Evolutionary conservation across 1,140 invertebrate species (phyloP), one percentile per base, ranked within the genome.

Genomic region (Ridgeia piscesae): DNA sequence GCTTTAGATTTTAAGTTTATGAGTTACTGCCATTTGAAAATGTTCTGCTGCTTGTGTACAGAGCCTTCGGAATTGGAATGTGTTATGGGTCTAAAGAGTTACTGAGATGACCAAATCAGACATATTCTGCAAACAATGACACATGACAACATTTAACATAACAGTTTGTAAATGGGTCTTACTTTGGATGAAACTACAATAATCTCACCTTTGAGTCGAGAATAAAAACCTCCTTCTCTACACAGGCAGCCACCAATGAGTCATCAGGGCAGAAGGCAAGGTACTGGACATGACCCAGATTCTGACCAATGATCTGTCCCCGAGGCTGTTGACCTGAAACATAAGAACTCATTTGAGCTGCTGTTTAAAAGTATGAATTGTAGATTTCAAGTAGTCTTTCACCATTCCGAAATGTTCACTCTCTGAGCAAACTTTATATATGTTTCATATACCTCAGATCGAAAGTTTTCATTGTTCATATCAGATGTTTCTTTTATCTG

Each of bases 211-310:
- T 91, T 11, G 91, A 33, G 27, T 92, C 91, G 1, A 94, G 91
- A 89, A 95, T 88, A 88, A 92, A 88, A 33, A 94, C 93, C 0
- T 93, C 91, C 17, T 89, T 89, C 88, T 93, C 93, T 34, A 91
- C 92, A 92, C 94, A 94, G 11, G 93, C 91, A 33, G 94, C 94
- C 33, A 95, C 93, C 2, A 93, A 58, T 1, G 89, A 33, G 42
- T 93, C 93, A 91, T 94, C 94, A 34, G 50, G 89, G 92, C 92
- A 94, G 58, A 94, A 94, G 42, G 92, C n/a, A 31, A 93, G 35
- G 89, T 93, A 90, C 27, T 91, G 89, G 4, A 94, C 92, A 17
- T 93, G 89, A 34, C 93, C 94, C 34, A 93, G 92, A 6, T 89
- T 91, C 50, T 90, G 31, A 35, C 91, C 92, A 33, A 94, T 92